phyloP scores from a whole-genome alignment of 2,888 invertebrate genomes.

The Volucella zonaria region DNA sequence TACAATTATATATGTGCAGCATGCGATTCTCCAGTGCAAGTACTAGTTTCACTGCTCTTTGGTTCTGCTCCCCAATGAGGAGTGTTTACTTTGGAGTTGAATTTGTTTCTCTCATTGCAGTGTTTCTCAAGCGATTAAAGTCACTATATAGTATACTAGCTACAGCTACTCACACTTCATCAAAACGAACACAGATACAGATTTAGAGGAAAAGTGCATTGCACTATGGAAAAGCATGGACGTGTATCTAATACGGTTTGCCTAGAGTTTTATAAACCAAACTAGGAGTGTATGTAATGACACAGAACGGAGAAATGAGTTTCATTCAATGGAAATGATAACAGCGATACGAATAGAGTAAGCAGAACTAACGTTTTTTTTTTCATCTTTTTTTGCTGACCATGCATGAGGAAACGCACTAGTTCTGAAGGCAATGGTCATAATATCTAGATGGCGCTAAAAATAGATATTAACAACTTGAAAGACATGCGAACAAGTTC shows the following conservation, averaged over 20 bases:
- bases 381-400: no score
- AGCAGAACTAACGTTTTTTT: neutral
- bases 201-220: conserved; percentile 65
- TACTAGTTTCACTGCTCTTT: conserved; percentile 6
- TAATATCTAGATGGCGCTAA: no score
- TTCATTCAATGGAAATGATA: conserved; percentile 47
- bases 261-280: conserved; percentile 58
- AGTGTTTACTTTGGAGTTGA: conserved; percentile 64
- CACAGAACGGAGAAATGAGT: conserved; percentile 54
- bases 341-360: neutral
- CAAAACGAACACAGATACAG: neutral
- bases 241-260: conserved; percentile 33
- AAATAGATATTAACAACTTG: no score
- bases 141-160: conserved; percentile 53
- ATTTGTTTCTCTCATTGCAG: conserved; percentile 60
- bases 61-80: conserved; percentile 1
- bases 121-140: conserved; percentile 70
- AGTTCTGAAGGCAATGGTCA: no score
- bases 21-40: conserved; percentile 5
- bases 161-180: conserved; percentile 12
- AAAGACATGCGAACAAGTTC: no score
- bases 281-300: conserved; percentile 55
- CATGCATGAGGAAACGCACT: no score
- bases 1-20: conserved; percentile 49
- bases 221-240: conserved; percentile 59